phyloP scores from a whole-genome alignment of 2,113 vertebrate genomes.

The Circaetus cinerascens region DNA sequence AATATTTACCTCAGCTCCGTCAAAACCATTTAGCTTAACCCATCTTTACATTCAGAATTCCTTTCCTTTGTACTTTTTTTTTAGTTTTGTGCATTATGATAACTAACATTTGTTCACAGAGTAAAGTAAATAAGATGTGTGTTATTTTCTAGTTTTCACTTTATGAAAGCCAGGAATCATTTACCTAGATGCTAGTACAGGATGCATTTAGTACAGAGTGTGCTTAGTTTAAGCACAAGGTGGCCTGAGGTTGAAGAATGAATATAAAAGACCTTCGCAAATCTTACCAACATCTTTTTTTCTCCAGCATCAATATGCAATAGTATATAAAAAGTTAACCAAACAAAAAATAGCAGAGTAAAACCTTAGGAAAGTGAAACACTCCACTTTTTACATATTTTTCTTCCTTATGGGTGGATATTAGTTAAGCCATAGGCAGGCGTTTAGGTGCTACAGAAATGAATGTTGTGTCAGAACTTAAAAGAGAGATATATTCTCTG shows the following conservation, averaged over 20 bases:
- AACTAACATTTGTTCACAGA: background rate
- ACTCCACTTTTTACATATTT: background rate
- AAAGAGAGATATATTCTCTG: background rate
- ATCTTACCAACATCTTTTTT: background rate
- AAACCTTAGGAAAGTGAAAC: background rate
- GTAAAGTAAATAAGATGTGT: background rate
- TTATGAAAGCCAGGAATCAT: background rate
- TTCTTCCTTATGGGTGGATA: background rate
- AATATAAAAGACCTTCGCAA: background rate
- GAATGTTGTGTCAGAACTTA: background rate
- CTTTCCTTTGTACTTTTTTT: background rate
- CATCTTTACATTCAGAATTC: background rate
- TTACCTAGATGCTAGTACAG: background rate
- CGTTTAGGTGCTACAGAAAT: background rate
- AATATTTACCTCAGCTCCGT: background rate
- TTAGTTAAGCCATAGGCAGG: background rate
- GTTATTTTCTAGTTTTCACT: background rate
- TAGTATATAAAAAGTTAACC: background rate
- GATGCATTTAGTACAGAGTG: background rate
- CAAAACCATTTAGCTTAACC: background rate
- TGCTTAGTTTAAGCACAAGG: background rate
- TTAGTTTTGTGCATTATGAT: background rate
- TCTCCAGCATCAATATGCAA: background rate
- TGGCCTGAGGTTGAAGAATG: background rate
- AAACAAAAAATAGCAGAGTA: background rate